phyloP scores from a whole-genome alignment of 2,113 vertebrate species.

The Calidris pygmaea region DNA sequence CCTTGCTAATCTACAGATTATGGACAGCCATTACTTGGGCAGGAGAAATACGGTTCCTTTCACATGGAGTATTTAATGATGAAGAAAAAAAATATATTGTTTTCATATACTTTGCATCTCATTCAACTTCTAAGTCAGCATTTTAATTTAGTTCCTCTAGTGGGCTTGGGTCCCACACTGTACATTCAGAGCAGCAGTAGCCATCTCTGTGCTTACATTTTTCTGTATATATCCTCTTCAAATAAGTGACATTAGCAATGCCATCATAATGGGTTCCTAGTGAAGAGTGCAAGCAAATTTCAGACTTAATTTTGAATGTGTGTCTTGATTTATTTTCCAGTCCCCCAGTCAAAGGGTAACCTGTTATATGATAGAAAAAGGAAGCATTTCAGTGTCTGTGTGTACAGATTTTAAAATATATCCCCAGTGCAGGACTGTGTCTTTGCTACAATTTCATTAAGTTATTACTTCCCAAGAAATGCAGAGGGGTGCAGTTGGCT shows the following conservation, averaged over 20 bases:
- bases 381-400: neutral
- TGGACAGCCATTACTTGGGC: neutral
- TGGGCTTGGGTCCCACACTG: neutral
- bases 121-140: neutral
- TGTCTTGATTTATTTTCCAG: neutral
- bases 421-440: neutral
- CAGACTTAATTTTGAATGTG: neutral
- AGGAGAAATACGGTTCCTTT: neutral
- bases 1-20: neutral
- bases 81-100: neutral
- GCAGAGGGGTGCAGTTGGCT: neutral
- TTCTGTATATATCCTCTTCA: neutral
- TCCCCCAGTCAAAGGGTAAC: neutral
- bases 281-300: neutral
- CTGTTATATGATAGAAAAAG: neutral
- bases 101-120: neutral
- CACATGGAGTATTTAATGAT: neutral
- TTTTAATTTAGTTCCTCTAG: neutral
- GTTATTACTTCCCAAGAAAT: neutral
- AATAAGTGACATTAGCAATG: neutral
- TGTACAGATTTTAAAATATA: neutral
- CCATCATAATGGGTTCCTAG: accelerated
- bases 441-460: neutral
- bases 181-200: neutral
- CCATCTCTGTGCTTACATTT: neutral